phyloP scores from a whole-genome alignment of 2,888 invertebrate genomes.

The Rotaria socialis region DNA sequence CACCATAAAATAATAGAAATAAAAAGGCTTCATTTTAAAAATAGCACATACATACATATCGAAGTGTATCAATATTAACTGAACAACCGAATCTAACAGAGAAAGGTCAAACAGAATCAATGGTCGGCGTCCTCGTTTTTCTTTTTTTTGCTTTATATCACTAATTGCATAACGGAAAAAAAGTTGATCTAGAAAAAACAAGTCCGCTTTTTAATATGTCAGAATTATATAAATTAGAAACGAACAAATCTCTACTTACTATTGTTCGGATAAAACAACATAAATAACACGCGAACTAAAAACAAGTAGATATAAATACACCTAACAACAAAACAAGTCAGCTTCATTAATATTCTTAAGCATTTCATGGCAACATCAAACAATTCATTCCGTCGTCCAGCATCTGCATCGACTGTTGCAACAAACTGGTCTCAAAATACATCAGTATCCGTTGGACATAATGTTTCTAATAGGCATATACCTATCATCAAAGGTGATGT shows the following conservation, averaged over 20 bases:
- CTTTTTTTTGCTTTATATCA: neutral
- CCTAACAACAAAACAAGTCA: neutral
- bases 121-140: neutral
- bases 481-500: neutral
- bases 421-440: neutral
- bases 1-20: neutral
- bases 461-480: neutral
- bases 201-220: neutral
- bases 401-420: neutral
- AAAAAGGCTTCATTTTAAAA: neutral
- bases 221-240: neutral
- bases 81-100: neutral
- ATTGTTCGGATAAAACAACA: neutral
- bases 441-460: neutral
- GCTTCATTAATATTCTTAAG: neutral
- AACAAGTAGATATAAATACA: neutral
- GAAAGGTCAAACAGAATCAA: neutral
- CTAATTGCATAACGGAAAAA: neutral
- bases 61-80: neutral
- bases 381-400: neutral
- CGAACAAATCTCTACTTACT: neutral
- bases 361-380: neutral
- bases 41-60: too few relatives aligned
- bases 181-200: neutral
- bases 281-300: neutral